Evolutionary conservation across 2,888 invertebrate species (phyloP).

Genomic region (Epistrophe eligans): DNA sequence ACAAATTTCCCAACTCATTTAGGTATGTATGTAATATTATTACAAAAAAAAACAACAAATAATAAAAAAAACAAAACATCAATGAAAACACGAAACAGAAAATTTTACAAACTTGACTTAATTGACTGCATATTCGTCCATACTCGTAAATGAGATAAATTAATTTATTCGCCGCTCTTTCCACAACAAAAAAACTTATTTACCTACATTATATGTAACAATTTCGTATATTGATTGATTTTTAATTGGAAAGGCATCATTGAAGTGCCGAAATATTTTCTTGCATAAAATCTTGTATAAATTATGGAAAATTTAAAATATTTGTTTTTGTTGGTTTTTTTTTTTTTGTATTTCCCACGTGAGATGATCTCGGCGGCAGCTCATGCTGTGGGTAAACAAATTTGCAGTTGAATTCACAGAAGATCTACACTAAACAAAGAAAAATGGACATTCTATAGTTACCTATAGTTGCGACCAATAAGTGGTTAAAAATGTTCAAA

Average conservation of each 20-base stretch:
- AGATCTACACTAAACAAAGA: neutral
- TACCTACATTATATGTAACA: neutral
- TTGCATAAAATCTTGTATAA: neutral
- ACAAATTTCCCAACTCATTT: too few species aligned
- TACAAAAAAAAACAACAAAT: neutral
- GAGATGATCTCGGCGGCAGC: neutral
- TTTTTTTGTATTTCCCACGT: neutral
- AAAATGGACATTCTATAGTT: too few species aligned
- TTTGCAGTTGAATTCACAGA: neutral
- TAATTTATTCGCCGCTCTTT: conserved; percentile 1
- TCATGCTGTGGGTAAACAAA: neutral
- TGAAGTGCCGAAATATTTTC: neutral
- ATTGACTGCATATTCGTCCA: neutral
- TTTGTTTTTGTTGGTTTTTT: neutral
- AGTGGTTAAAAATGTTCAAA: neutral
- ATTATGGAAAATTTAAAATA: neutral
- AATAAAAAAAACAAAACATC: neutral
- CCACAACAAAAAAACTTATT: neutral
- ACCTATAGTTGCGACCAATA: neutral
- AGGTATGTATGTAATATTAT: too few species aligned
- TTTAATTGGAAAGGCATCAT: neutral
- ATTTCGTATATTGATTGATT: neutral
- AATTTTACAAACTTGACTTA: neutral
- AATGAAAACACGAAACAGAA: neutral
- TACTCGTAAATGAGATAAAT: neutral